phyloP scores from a whole-genome alignment of 2,797 vertebrate genomes.

The Xerus rutilus region DNA sequence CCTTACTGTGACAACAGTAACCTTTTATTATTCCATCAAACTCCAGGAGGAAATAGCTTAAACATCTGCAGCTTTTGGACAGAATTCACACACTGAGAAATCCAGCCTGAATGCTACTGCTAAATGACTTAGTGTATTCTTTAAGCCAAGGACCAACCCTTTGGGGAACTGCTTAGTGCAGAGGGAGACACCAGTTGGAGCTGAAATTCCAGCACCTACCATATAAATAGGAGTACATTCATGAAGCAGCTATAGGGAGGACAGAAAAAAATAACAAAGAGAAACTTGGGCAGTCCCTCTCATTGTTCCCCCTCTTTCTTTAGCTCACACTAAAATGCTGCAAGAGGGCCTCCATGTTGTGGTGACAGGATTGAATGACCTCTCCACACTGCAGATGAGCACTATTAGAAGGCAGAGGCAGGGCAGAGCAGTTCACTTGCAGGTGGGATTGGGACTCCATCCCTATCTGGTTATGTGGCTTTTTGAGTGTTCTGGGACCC shows the following conservation, averaged over 20 bases:
- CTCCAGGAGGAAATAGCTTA: constrained; percentile 89
- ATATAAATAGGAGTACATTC: constrained; percentile 56
- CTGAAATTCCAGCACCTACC: constrained; percentile 52
- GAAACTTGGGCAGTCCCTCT: constrained; percentile 4
- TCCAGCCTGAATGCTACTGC: constrained; percentile 85
- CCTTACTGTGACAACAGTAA: constrained; percentile 90
- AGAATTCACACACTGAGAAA: constrained; percentile 81
- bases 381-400: background rate
- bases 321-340: background rate
- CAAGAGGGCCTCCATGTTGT: background rate
- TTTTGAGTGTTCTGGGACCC: background rate
- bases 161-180: constrained; percentile 71
- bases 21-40: constrained; percentile 90
- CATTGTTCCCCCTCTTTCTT: background rate
- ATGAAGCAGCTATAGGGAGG: background rate
- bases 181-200: constrained; percentile 61
- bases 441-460: background rate
- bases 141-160: constrained; percentile 74
- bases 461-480: background rate
- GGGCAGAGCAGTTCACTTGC: background rate
- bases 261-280: background rate
- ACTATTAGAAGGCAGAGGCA: background rate
- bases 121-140: constrained; percentile 84
- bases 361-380: background rate
- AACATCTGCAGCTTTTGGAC: constrained; percentile 89